Conservation (phyloP, 2,113 vertebrate species). For the Hydrochoerus hydrochaeris region DNA sequence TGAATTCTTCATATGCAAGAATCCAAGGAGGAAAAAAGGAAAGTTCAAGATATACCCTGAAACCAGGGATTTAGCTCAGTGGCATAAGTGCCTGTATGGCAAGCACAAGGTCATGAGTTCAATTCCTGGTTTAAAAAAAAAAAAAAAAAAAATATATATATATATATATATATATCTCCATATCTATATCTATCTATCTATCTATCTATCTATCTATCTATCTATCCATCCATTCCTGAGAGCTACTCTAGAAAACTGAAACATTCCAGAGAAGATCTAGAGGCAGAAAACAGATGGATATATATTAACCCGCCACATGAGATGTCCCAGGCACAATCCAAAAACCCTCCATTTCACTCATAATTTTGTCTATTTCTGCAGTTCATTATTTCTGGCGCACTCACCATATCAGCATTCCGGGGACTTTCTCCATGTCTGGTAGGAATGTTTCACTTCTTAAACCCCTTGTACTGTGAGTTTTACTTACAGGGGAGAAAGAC, state of each 20-base stretch:
- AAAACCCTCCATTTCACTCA: background rate
- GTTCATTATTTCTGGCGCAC: background rate
- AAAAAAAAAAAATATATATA: too few species aligned
- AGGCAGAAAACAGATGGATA: background rate
- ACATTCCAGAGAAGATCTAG: background rate
- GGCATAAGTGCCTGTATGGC: too few species aligned
- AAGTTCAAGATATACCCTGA: background rate
- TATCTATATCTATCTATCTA: too few species aligned
- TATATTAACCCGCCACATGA: background rate
- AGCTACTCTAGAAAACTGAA: background rate
- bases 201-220: too few species aligned
- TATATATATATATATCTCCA: too few species aligned
- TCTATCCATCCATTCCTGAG: too few species aligned
- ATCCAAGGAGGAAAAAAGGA: background rate
- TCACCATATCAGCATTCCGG: background rate
- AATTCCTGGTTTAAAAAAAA: too few species aligned
- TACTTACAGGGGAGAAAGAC: background rate
- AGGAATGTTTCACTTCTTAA: background rate
- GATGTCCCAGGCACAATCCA: background rate
- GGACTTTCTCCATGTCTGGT: background rate
- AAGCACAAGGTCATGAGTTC: too few species aligned
- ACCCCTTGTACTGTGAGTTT: background rate
- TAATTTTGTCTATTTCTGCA: background rate
- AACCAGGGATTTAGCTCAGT: too few species aligned
- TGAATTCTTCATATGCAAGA: background rate